A percentile compares a stretch with the other conserved stretches of the same genome.
Conservation (phyloP, 2,113 vertebrate genomes). For the Puffinus mauretanicus region DNA sequence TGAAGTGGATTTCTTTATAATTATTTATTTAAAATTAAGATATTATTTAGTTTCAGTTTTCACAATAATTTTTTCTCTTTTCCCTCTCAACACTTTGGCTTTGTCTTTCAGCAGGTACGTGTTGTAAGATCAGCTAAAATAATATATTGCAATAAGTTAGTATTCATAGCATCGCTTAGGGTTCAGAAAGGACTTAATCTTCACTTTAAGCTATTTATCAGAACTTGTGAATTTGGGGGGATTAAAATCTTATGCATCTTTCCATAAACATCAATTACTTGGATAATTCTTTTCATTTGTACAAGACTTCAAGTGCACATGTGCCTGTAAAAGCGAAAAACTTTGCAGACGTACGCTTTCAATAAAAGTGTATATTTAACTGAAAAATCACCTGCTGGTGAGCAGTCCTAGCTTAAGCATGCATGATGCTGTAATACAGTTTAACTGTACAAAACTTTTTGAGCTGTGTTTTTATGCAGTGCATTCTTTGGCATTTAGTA, state of each 20-base stretch:
- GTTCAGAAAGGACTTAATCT: background rate
- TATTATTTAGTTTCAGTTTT: background rate
- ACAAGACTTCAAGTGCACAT: background rate
- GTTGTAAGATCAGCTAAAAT: background rate
- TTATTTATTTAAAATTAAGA: background rate
- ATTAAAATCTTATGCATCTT: background rate
- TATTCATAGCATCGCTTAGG: background rate
- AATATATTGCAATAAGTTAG: background rate
- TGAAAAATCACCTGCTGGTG: background rate
- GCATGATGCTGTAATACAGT: background rate
- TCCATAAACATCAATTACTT: background rate
- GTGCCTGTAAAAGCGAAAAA: background rate
- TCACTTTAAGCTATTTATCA: background rate
- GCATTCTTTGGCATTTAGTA: background rate
- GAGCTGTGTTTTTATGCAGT: background rate
- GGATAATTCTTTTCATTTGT: background rate
- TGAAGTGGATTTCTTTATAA: background rate
- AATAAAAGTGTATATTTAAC: background rate
- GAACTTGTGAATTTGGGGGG: background rate
- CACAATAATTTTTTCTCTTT: background rate
- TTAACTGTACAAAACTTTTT: background rate
- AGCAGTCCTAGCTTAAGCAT: background rate
- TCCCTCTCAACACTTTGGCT: background rate
- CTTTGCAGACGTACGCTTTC: fast-evolving
- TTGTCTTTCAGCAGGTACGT: background rate